Evolutionary conservation across 2,113 vertebrate genomes (phyloP), one percentile per base, ranked within the genome.

Genomic region (Phyllostomus hastatus): DNA sequence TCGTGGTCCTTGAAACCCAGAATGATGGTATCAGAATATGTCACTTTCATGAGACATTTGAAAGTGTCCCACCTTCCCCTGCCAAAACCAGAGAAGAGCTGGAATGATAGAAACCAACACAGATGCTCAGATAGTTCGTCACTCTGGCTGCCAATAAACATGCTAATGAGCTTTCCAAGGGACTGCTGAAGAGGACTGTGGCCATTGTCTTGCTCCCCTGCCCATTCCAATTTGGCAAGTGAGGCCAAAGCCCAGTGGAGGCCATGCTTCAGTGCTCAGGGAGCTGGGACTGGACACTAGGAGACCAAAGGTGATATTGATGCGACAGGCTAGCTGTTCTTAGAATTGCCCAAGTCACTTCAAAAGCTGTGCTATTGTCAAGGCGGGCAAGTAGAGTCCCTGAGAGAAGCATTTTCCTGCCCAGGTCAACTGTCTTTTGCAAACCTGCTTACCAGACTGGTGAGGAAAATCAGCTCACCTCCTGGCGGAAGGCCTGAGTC

Each of bases 201-300:
- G 41, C 48, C 20, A 50, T 64, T 69, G 83, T 76, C 83, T 92
- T 94, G 79, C 90, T 96, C 94, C 94, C 50, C 50, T 94, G 80
- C 80, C 70, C 57, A 57, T 96, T 96, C 76, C n/a, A 70, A 41
- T 92, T 94, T 91, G 90, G 94, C 84, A 90, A 80, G 57, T 80
- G 67, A 95, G 35, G 80, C 69, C 70, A 85, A 59, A 48, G 41
- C 59, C 80, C 35, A 50, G 64, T 54, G 81, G 80, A 90, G 61
- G 52, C 43, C 33, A 54, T 0, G 7, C 75, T 88, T 94, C 91
- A 52, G 84, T 57, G 54, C 75, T 89, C 11, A 0, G 69, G 67
- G 24, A 84, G 31, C 82, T 57, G n/a, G 94, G 24, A 46, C 33
- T 64, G 6, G 66, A 61, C 3, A 24, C 46, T 64, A 15, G 28